phyloP scores from a whole-genome alignment of 2,113 vertebrate species.

The Poecilia latipinna region DNA sequence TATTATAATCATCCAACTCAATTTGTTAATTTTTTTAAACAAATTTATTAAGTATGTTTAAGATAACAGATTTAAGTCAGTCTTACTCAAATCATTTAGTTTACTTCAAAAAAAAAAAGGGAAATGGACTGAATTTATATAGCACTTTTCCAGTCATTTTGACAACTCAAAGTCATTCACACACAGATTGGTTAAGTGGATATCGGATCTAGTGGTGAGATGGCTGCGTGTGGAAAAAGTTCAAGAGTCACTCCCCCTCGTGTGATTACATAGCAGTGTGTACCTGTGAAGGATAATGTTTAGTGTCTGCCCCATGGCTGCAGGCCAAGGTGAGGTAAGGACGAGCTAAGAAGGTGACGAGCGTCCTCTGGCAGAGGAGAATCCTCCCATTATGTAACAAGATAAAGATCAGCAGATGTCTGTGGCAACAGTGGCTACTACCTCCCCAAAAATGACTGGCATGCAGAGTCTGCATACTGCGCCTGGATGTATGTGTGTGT shows the following conservation, averaged over 20 bases:
- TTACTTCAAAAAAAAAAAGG: no score
- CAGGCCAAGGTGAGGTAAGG: conserved; percentile 43
- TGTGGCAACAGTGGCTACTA: conserved; percentile 7
- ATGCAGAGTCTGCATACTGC: conserved; percentile 6
- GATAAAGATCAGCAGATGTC: conserved; percentile 54
- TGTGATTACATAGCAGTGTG: conserved; percentile 25
- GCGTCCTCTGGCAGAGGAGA: conserved; percentile 19
- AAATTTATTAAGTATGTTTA: no score
- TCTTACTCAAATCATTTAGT: no score
- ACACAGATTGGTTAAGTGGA: no score
- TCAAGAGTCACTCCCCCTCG: not conserved
- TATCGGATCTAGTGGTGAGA: not conserved
- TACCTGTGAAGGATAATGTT: not conserved
- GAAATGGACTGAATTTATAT: no score
- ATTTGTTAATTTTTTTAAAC: no score
- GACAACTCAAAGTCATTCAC: no score
- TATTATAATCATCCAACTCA: no score
- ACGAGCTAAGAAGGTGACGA: conserved; percentile 38
- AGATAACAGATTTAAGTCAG: no score
- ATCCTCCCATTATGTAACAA: conserved; percentile 31
- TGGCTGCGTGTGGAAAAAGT: not conserved
- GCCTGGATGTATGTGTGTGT: conserved; percentile 6
- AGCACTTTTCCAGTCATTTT: no score
- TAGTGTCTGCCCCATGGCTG: conserved; percentile 31
- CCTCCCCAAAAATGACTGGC: conserved; percentile 24